Base-by-base conservation (phyloP, 2,888 invertebrate species). In the Phyto melanocephala region DNA sequence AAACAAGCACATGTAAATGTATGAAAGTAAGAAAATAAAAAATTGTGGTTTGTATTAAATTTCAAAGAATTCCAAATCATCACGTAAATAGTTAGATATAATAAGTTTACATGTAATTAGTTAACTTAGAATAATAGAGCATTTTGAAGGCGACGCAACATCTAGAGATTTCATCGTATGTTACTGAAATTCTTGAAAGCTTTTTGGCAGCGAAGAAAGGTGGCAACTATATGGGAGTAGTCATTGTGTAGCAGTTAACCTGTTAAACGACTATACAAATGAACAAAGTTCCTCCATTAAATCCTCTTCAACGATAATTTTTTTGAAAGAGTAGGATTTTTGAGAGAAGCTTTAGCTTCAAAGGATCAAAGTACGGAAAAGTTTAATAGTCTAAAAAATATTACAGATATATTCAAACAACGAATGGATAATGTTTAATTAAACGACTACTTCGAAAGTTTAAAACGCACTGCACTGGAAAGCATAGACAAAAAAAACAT, bases 191-290 rank as follows among this genome's bases (percentile, higher is more conserved):
- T 42, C 80, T 90, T 1, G 17, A 86, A 17, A 71, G 86, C 13
- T 81, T 90, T 52, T 84, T 88, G n/a, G 68, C 84, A 71, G 47
- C 60, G 2, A 62, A 28, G 6, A 89, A 88, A 77, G 90, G 90
- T 5, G 90, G 90, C 70, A 90, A 90, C 76, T 90, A 89, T 24
- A 84, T 90, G 78, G 90, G 90, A 24, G 81, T 89, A 33, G 84
- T 90, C 1, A 88, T 82, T 87, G 89, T 2, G 83, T 89, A 20
- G 75, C 10, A 17, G 76, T 87, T 13, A 10, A 24, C 33, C 8
- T 33, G 2, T 4, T 11, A 2, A 60, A 50, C 2, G 58, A 68
- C 0, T 56, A 80, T 10, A 20, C 20, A 10, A 67, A 15, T 15
- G 13, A 28, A 15, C 1, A 90, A 91, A 84, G 84, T 89, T 52